phyloP scores from a whole-genome alignment of 2,888 invertebrate species.

The Microchrysa polita region DNA sequence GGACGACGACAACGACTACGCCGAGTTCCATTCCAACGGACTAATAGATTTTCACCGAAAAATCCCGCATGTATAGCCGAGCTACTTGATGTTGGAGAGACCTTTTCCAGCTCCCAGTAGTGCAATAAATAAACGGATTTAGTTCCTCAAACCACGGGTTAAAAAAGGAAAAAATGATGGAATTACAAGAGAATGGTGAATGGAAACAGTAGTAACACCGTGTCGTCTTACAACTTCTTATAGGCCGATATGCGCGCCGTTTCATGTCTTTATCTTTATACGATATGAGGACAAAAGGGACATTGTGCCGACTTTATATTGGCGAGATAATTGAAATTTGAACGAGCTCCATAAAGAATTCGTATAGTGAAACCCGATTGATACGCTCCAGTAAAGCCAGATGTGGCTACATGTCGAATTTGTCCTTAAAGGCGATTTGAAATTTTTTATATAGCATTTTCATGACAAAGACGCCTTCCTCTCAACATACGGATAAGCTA shows the following conservation, averaged over 20 bases:
- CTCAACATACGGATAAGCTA: no score
- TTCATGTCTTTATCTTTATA: conserved; percentile 20
- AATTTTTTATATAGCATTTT: no score
- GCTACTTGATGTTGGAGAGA: background rate
- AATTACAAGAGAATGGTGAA: background rate
- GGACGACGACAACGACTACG: no score
- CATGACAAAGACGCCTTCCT: no score
- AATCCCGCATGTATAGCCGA: conserved; percentile 22
- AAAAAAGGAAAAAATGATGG: background rate
- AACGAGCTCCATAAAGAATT: conserved; percentile 3
- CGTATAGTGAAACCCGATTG: conserved; percentile 29
- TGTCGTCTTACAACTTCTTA: conserved; percentile 34
- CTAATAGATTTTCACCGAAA: conserved; percentile 38
- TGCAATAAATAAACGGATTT: conserved; percentile 42
- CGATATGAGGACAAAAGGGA: conserved; percentile 27
- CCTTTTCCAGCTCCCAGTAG: conserved; percentile 21
- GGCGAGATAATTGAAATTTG: conserved; percentile 39
- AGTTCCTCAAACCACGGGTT: background rate
- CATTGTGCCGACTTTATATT: conserved; percentile 23
- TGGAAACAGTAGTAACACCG: background rate
- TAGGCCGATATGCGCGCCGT: background rate
- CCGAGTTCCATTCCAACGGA: conserved; percentile 2
- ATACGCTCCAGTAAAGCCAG: background rate
- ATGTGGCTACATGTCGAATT: background rate
- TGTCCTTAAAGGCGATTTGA: background rate